Base-by-base conservation (phyloP, 2,797 vertebrate species). In the Aphelocoma californica region DNA sequence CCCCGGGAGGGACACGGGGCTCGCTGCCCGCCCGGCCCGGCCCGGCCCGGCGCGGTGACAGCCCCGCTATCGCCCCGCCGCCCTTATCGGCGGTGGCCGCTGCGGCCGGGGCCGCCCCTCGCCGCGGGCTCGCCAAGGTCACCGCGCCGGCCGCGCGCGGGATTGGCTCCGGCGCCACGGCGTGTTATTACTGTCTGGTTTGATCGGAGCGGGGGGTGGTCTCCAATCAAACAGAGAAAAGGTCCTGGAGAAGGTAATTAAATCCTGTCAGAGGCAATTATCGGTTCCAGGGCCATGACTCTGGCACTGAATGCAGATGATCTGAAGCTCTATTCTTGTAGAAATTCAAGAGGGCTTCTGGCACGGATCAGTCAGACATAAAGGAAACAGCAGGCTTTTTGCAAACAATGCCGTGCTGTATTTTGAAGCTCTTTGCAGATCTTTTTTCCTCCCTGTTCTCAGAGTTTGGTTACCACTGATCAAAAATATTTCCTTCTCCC, bases 261-360 rank as follows among this genome's bases (percentile, higher is more conserved):
- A 99, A 98, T 99, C 97, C 98, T 98, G 98, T 98, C 98, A 98
- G 98, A 98, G 98, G 98, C 98, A 98, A 99, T 99, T 98, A 98
- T 98, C 98, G 98, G 98, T 97, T 98, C 97, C 97, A 98, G 98
- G 98, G 98, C 98, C 98, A 96, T 97, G 98, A 98, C 98, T 98
- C 98, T 97, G 98, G 98, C 97, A 97, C 98, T 98, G 98, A 98
- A 98, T 98, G 98, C 98, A 98, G 98, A 98, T 98, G 97, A 98
- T 98, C 97, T 98, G 97, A 98, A 98, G 98, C 98, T 97, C 97
- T 98, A 97, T 98, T 98, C 98, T 98, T 97, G 96, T 65, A 97
- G 98, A 98, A 98, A 98, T 98, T 98, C 98, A 98, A 98, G 98
- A 98, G 97, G 97, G 97, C 96, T 98, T 97, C 98, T 98, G 97